These are phyloP conservation scores for Phorcus lineatus DNA, from an alignment of 2,888 invertebrate species.

Conservation along the genomic window DNA sequence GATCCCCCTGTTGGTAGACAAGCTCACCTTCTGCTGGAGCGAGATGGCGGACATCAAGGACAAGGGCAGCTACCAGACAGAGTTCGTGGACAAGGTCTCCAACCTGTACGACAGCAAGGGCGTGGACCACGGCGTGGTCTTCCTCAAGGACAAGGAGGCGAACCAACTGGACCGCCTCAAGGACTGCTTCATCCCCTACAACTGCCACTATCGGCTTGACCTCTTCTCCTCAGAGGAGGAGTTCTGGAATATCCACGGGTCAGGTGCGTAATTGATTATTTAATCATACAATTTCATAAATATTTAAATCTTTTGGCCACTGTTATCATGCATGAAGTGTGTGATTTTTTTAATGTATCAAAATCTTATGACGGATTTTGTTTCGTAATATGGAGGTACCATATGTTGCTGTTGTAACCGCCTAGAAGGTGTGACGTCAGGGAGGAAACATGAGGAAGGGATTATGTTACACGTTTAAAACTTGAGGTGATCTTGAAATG, in stretches of 20 bases:
- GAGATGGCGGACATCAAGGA: constrained; percentile 41
- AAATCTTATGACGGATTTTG: too few relatives aligned
- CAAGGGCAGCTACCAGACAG: constrained; percentile 40
- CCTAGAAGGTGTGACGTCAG: too few relatives aligned
- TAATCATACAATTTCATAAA: too few relatives aligned
- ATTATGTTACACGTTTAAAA: too few relatives aligned
- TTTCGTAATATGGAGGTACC: too few relatives aligned
- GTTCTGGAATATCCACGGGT: constrained; percentile 35
- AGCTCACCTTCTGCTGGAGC: constrained; percentile 43
- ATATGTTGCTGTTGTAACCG: too few relatives aligned
- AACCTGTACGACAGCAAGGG: constrained; percentile 33
- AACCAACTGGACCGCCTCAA: constrained; percentile 41
- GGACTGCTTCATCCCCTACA: constrained; percentile 43
- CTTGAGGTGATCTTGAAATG: too few relatives aligned
- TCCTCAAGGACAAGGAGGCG: constrained; percentile 39
- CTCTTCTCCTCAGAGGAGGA: constrained; percentile 38
- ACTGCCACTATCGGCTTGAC: constrained; percentile 40
- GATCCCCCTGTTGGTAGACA: constrained; percentile 31
- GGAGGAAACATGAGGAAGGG: too few relatives aligned
- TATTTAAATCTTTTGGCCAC: too few relatives aligned
- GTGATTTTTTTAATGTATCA: too few relatives aligned
- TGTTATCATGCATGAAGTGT: too few relatives aligned
- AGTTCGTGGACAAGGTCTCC: constrained; percentile 44
- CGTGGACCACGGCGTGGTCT: constrained; percentile 46
- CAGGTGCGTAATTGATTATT: constrained; percentile 24